A percentile compares a stretch with the other conserved stretches of the same genome.
These are phyloP conservation scores for Staurois parvus DNA, from an alignment of 2,797 vertebrate species.

Conservation along the genomic window DNA sequence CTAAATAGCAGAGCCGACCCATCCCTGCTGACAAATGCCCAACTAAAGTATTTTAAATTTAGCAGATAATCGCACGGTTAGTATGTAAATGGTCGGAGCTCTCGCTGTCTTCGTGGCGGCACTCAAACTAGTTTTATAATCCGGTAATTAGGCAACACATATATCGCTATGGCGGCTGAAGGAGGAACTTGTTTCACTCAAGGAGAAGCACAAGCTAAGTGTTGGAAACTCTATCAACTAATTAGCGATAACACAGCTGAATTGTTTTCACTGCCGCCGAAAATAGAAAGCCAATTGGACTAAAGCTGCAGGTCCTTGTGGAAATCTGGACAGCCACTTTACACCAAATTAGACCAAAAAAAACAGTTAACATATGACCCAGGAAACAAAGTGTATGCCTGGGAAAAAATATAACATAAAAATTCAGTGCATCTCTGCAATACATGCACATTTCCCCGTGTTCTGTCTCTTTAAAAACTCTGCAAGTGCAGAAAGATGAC, in stretches of 20 bases:
- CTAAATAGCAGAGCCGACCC: background rate
- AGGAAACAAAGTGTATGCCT: too few species aligned
- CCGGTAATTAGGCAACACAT: background rate
- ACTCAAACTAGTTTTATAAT: background rate
- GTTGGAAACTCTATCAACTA: slow-evolving; percentile 2
- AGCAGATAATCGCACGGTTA: background rate
- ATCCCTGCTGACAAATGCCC: too few species aligned
- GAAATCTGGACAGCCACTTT: background rate
- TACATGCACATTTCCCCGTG: too few species aligned
- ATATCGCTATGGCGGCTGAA: background rate
- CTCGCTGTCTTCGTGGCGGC: background rate
- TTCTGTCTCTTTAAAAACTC: too few species aligned
- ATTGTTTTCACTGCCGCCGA: background rate
- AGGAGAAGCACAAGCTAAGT: background rate
- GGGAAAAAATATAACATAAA: too few species aligned
- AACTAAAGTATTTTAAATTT: background rate
- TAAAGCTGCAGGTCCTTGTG: background rate
- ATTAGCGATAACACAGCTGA: slow-evolving; percentile 13
- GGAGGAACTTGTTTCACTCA: background rate
- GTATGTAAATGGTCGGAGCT: background rate
- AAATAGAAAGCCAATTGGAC: background rate
- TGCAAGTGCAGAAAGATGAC: too few species aligned
- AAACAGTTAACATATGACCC: too few species aligned
- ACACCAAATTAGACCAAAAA: too few species aligned
- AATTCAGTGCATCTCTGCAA: too few species aligned